Evolutionary conservation across 2,797 vertebrate genomes (phyloP), one percentile per base, ranked within the genome.

Genomic region (Tenualosa thibaudeaui): DNA sequence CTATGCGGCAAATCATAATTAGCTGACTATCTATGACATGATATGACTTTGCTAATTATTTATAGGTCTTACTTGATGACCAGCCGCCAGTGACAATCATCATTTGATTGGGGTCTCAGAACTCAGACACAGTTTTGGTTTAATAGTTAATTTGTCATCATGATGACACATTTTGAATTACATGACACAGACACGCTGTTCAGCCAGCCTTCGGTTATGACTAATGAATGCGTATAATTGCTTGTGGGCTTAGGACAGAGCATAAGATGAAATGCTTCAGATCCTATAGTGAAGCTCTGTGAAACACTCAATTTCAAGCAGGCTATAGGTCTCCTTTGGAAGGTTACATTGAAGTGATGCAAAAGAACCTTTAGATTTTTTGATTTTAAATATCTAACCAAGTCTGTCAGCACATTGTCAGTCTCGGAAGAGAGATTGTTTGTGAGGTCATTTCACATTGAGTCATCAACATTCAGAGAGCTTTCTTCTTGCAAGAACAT

Each of bases 261-360:
- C 12, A 31, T 68, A 31, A 68, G 12, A 7, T 31, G 62, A 68
- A 75, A 75, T 46, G 13, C 37, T 75, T 15, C 17, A 43, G 13
- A 40, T 75, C 68, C 37, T 75, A 75, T 5, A 40, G 31, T 7
- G 3, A 56, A 56, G 17, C 62, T 10, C 26, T 68, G 24, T 68
- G 12, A 68, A 37, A 24, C n/a, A 7, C 22, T 8, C 7, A 13
- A 31, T 68, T 68, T 5, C 62, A 68, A 12, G 26, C 10, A 26
- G 24, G 62, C 65, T 43, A 78, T 78, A 9, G 15, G 2, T 22
- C 4, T 43, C 13, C 15, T 71, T 17, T 71, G 15, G 37, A 37
- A 71, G 65, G 65, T 71, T 78, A 40, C 65, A 78, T 78, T 46
- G 71, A 78, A 78, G 15, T 78, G 26, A 22, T 78, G 43, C 37